Conservation (phyloP, 1,140 invertebrate genomes). For the Saccostrea cuccullata region DNA sequence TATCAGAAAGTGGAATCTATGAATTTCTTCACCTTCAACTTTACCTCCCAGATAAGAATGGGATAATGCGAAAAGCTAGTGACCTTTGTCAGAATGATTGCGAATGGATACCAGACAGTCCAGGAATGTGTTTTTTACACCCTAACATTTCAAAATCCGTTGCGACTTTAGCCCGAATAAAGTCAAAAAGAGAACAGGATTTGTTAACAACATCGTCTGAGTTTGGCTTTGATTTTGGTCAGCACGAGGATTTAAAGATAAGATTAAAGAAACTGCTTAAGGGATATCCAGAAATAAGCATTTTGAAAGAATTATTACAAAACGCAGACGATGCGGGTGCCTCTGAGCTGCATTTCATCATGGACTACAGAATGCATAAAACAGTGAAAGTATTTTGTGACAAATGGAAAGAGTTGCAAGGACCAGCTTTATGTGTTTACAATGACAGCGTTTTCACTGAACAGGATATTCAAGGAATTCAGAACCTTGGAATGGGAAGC, state of each 20-base stretch:
- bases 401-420: conserved; percentile 66
- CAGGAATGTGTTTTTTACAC: conserved; percentile 57
- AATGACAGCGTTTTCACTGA: conserved; percentile 72
- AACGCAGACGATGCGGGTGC: conserved; percentile 79
- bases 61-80: conserved; percentile 23
- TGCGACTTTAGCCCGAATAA: conserved; percentile 49
- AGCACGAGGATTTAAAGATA: conserved; percentile 67
- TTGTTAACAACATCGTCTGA: conserved; percentile 21
- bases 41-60: conserved; percentile 49
- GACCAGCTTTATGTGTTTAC: conserved; percentile 72
- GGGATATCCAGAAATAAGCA: conserved; percentile 67
- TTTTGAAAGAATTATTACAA: conserved; percentile 72
- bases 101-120: conserved; percentile 46
- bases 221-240: conserved; percentile 63
- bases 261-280: conserved; percentile 67
- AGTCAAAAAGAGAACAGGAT: conserved; percentile 51
- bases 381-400: conserved; percentile 59
- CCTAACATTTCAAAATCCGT: conserved; percentile 37
- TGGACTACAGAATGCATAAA: conserved; percentile 64
- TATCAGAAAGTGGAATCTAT: background rate
- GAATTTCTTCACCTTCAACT: background rate
- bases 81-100: conserved; percentile 62
- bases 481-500: conserved; percentile 68
- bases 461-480: conserved; percentile 70
- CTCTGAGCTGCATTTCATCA: conserved; percentile 72